Base-by-base conservation (phyloP, 2,888 invertebrate species). In the Noctua comes region DNA sequence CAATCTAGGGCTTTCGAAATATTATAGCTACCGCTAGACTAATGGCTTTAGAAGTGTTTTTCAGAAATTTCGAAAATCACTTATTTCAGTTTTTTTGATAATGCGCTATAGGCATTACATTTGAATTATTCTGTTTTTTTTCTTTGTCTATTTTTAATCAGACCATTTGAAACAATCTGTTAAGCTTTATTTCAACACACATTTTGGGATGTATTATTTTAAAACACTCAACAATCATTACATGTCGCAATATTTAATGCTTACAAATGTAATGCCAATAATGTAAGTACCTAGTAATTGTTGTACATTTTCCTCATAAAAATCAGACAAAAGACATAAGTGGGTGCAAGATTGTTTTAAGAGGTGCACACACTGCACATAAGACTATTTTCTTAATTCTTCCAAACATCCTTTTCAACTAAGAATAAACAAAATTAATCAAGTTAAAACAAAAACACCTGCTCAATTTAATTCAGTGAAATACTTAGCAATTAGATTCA, bases 181-280 rank as follows among this genome's bases (percentile, higher is more conserved):
- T 68, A 62, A 80, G 43, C 80, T 64, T 68, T 75, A 51, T 85
- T 83, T 59, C 85, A 64, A 51, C 85, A 85, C 36, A 13, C 3
- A n/a, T 69, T 68, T 82, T 54, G 13, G 51, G 43, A 51, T 71
- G 48, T 43, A 71, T 57, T 43, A 54, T 75, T 85, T 69, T 68
- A 72, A 70, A 83, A 72, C 76, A 81, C 81, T 83, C n/a, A 81
- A 65, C 51, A 70, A 62, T 59, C 21, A 80, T 80, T 81, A 62
- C 31, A 21, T 85, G n/a, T 73, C n/a, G 72, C 43, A 84, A 82
- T 10, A 7, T 70, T 80, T 79, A 79, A 84, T 80, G 85, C 62
- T 65, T 40, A 10, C 43, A 46, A 66, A 73, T 31, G 78, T 65
- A 71, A 59, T 71, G 21, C 18, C 51, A 57, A 54, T 83, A 77